Evolutionary conservation across 2,797 vertebrate genomes (phyloP), one percentile per base, ranked within the genome.

Genomic region (Sciurus carolinensis): DNA sequence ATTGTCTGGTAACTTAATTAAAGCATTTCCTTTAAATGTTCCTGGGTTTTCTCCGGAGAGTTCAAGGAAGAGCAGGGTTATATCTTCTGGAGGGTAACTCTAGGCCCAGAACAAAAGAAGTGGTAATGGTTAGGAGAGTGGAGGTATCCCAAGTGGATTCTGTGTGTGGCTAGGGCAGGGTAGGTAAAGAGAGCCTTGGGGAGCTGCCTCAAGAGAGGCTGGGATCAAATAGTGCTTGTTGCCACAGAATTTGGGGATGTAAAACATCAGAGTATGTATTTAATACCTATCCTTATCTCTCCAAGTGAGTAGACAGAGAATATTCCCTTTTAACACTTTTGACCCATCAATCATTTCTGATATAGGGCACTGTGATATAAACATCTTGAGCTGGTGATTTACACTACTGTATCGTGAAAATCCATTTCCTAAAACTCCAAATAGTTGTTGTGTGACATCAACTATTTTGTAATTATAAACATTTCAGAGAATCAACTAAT

Each of bases 1-100:
- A 26, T 87, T 62, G 24, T 22, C 17, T 82, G 52, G 11, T 82
- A 59, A 91, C 33, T 69, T 95, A 72, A 54, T 86, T 86, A 87
- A 94, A 95, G 7, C 3, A 81, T 94, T 92, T 95, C 39, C 22
- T 87, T 1, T 69, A 52, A 87, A 57, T 1, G 66, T 80, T 18
- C 26, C 18, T 64, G 10, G 15, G 5, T 64, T 91, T 96, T 91
- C 77, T 90, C 64, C 11, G 50, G 69, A 54, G 28, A 8, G 5
- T 57, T 96, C 20, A 79, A 87, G 39, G 14, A 80, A 47, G 26
- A 79, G 64, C 57, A 69, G 42, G 52, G 5, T 36, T 62, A 47
- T 57, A 88, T 57, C 36, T 82, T 54, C 54, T 79, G 52, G 33
- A 64, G 30, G n/a, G 72, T 64, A 50, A 11, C 13, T 83, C 7